Evolutionary conservation across 1,140 invertebrate species (phyloP), one percentile per base, ranked within the genome.

Genomic region (Ips typographus): DNA sequence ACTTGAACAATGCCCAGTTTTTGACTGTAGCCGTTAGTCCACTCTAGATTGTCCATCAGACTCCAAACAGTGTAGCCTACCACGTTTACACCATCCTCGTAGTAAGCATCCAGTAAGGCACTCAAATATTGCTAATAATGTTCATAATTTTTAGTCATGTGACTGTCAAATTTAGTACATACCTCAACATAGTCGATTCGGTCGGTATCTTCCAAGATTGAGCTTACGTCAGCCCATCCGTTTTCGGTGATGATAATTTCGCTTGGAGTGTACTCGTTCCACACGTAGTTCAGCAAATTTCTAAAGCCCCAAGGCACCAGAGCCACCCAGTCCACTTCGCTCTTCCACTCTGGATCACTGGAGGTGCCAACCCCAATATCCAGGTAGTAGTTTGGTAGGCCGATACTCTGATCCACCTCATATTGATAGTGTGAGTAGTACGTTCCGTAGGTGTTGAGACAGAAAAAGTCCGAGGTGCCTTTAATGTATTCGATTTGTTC

Each of bases 1-100:
- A 94, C 89, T 38, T 87, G 83, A 73, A 89, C 88, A 0, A 94
- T 75, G 1, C 92, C 93, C 78, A 93, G 94, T 72, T 85, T 87
- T 82, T 3, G 86, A 88, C 81, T 70, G 59, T 72, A 74, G 22
- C 73, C 73, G 49, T 61, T 58, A 1, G 58, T 62, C 73, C 73
- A 74, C 49, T 74, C 73, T 58, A 74, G 58, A 65, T 74, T 74
- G 43, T 74, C 73, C 65, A 74, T 49, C 7, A 74, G 22, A 58
- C 71, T 72, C 73, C 73, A 74, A 6, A 73, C 65, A 1, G 71
- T 74, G 55, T 71, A 74, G 43, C 64, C 63, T 3, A 56, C 57
- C 41, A 74, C 69, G 64, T 74, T 73, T 51, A 72, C 72, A 37
- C 57, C 61, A 49, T 74, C 73, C 47, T 55, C 51, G 44, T 68